A percentile compares a stretch with the other conserved stretches of the same genome.
These are phyloP conservation scores for Axis porcinus DNA, from an alignment of 2,113 vertebrate species.

Conservation along the genomic window DNA sequence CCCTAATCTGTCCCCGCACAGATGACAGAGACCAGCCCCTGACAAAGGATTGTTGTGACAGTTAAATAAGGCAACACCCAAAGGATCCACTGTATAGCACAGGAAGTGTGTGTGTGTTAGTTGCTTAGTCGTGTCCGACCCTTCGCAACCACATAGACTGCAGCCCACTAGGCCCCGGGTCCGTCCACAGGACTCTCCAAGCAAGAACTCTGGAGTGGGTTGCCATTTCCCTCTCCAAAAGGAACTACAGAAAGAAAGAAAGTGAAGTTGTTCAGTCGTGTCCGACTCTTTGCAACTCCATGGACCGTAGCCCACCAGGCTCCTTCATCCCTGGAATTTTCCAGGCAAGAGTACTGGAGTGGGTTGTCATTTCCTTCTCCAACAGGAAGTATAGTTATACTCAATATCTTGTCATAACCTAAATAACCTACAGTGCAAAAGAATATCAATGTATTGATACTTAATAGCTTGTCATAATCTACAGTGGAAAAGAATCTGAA, in stretches of 20 bases:
- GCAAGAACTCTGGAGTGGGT: background rate
- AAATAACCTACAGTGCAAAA: background rate
- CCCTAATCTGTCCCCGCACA: background rate
- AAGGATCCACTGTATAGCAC: background rate
- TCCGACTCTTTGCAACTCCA: accelerated
- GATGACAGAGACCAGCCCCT: background rate
- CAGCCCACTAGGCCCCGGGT: background rate
- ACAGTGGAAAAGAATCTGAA: background rate
- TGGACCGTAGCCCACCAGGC: background rate
- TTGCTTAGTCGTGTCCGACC: accelerated
- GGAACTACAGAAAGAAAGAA: background rate
- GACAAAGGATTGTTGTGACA: accelerated
- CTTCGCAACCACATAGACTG: background rate
- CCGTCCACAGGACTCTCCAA: background rate
- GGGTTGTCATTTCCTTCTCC: background rate
- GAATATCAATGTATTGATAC: background rate
- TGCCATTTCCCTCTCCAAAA: background rate
- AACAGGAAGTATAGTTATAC: background rate
- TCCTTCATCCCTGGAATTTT: background rate
- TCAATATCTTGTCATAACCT: background rate
- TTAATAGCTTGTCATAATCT: background rate
- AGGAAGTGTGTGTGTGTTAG: background rate
- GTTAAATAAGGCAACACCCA: accelerated
- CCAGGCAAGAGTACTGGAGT: background rate
- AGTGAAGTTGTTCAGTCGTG: background rate